A percentile compares a stretch with the other conserved stretches of the same genome.
Evolutionary conservation across 2,797 vertebrate genomes (phyloP).

Genomic region (Rhabdomys pumilio): DNA sequence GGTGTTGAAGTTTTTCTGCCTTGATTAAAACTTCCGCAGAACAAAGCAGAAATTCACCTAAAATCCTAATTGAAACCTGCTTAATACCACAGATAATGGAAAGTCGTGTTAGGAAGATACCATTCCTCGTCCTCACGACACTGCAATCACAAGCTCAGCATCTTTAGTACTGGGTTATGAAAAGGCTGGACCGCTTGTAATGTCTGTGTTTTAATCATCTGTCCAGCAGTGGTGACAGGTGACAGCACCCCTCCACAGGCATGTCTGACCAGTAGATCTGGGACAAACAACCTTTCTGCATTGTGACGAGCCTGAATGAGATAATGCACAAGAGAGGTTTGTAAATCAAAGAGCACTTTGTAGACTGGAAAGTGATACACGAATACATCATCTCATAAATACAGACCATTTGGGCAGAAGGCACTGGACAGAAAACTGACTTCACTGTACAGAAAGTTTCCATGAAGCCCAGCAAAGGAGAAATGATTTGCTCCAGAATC

Average conservation of each 20-base stretch:
- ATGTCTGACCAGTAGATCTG: not conserved
- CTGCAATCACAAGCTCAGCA: not conserved
- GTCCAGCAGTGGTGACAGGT: not conserved
- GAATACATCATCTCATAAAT: slow-evolving; percentile 4
- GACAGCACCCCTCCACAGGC: not conserved
- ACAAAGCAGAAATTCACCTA: slow-evolving; percentile 40
- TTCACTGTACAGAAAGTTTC: not conserved
- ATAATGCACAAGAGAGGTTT: not conserved
- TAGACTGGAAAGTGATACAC: not conserved
- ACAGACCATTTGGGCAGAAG: slow-evolving; percentile 5
- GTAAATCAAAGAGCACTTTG: not conserved
- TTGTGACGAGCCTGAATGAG: slow-evolving; percentile 7
- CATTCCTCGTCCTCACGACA: slow-evolving; percentile 3
- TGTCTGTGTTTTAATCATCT: slow-evolving; percentile 28
- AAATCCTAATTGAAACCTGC: slow-evolving; percentile 25
- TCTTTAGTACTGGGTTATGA: slow-evolving; percentile 35
- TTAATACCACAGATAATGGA: not conserved
- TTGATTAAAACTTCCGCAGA: slow-evolving; percentile 71
- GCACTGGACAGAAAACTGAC: not conserved
- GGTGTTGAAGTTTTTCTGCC: slow-evolving; percentile 30
- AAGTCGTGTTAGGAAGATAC: not conserved
- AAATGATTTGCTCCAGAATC: not conserved
- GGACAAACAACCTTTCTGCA: not conserved
- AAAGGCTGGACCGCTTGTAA: not conserved
- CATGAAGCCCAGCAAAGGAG: not conserved